Evolutionary conservation across 2,797 vertebrate species (phyloP).

Genomic region (Gastrophryne carolinensis): DNA sequence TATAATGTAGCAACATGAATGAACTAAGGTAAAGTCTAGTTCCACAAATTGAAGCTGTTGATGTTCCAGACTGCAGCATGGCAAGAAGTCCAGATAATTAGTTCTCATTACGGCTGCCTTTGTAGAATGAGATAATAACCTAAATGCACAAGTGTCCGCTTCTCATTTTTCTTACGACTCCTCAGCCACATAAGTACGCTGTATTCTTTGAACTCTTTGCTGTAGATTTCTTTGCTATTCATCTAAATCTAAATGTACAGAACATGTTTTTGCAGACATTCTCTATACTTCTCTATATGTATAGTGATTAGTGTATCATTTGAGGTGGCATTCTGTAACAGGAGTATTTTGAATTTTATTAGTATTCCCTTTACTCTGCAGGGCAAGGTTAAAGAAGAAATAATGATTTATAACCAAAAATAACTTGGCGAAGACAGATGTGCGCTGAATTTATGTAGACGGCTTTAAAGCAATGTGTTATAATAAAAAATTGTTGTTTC

Average conservation of each 20-base stretch:
- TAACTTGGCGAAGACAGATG: neutral
- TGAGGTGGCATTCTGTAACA: neutral
- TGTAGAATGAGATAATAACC: conserved; percentile 50
- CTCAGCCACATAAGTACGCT: conserved; percentile 33
- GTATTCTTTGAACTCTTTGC: conserved; percentile 43
- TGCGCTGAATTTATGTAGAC: conserved; percentile 1
- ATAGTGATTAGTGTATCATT: neutral
- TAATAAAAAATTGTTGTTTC: conserved; percentile 6
- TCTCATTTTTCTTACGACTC: conserved; percentile 38
- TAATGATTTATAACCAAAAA: conserved; percentile 5
- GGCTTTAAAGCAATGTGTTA: conserved; percentile 10
- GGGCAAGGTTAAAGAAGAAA: neutral
- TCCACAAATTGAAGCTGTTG: conserved; percentile 37
- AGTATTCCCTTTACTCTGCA: neutral
- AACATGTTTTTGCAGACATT: no score
- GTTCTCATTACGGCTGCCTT: conserved; percentile 52
- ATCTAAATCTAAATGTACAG: no score
- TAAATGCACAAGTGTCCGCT: conserved; percentile 45
- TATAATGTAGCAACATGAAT: conserved; percentile 36
- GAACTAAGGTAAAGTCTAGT: conserved; percentile 37
- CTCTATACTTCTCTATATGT: neutral
- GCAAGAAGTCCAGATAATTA: conserved; percentile 47
- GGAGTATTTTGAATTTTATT: neutral
- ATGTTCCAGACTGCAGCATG: conserved; percentile 44
- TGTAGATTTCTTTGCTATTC: conserved; percentile 25